These are phyloP conservation scores for Agrotis puta DNA, from an alignment of 2,888 invertebrate species.

Conservation along the genomic window DNA sequence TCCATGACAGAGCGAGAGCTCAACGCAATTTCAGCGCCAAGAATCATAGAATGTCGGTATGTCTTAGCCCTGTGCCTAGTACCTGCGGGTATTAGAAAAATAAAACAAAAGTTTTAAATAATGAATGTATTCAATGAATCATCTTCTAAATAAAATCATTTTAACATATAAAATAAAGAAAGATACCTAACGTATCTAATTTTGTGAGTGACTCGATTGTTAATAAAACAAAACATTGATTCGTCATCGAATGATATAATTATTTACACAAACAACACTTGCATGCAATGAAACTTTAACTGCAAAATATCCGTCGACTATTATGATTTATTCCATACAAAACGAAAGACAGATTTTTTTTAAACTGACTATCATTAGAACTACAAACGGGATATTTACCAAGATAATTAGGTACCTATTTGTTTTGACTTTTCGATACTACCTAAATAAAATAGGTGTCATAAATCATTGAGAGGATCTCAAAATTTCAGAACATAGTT, in stretches of 20 bases:
- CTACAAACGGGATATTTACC: too few relatives aligned
- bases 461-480: conserved; percentile 43
- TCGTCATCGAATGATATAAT: conserved; percentile 62
- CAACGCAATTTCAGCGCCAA: too few relatives aligned
- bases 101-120: conserved; percentile 73
- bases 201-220: conserved; percentile 75
- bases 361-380: too few relatives aligned
- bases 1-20: too few relatives aligned
- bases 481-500: conserved; percentile 34
- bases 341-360: conserved; percentile 14
- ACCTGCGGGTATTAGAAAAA: conserved; percentile 12
- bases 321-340: conserved; percentile 30
- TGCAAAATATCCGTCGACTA: conserved; percentile 31
- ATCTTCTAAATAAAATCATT: conserved; percentile 78
- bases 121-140: conserved; percentile 83
- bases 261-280: conserved; percentile 70
- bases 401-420: too few relatives aligned
- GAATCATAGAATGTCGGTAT: too few relatives aligned
- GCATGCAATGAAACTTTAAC: conserved; percentile 65
- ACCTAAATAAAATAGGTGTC: background rate
- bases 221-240: conserved; percentile 71
- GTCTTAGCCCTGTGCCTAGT: too few relatives aligned
- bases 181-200: conserved; percentile 71
- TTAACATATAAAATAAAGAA: conserved; percentile 73
- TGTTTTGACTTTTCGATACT: too few relatives aligned